A percentile compares a stretch with the other conserved stretches of the same genome.
Evolutionary conservation across 1,140 invertebrate species (phyloP).

Genomic region (Pogonomyrmex barbatus): DNA sequence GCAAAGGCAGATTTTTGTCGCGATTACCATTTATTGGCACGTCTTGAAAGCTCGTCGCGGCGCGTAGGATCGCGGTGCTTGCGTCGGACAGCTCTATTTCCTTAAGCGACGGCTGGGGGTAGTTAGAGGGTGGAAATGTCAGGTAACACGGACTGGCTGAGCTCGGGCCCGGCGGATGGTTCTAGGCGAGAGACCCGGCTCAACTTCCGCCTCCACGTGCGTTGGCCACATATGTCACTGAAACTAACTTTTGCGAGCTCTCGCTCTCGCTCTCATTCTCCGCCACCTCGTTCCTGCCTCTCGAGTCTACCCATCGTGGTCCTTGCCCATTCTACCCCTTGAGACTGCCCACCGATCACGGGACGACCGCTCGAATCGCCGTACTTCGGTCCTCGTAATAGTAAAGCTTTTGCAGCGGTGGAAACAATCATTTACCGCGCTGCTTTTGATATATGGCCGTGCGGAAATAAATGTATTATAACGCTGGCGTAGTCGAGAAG

Average conservation of each 20-base stretch:
- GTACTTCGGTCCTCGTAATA: slow-evolving; percentile 19
- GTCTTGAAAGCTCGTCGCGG: slow-evolving; percentile 68
- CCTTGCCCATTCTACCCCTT: slow-evolving; percentile 32
- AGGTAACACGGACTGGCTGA: slow-evolving; percentile 43
- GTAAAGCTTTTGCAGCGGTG: slow-evolving; percentile 35
- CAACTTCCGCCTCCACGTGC: slow-evolving; percentile 72
- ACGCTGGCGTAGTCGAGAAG: not conserved
- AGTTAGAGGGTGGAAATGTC: slow-evolving; percentile 75
- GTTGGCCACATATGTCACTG: slow-evolving; percentile 75
- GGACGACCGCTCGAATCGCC: slow-evolving; percentile 59
- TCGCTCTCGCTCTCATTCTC: slow-evolving; percentile 46
- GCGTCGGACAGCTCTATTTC: slow-evolving; percentile 79
- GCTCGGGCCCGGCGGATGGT: slow-evolving; percentile 37
- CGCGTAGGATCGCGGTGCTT: slow-evolving; percentile 60
- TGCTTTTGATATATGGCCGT: slow-evolving; percentile 34
- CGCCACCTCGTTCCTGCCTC: slow-evolving; percentile 1
- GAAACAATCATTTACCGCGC: slow-evolving; percentile 58
- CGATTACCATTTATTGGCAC: slow-evolving; percentile 78
- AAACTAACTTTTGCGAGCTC: slow-evolving; percentile 73
- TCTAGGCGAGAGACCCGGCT: slow-evolving; percentile 48
- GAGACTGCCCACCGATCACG: slow-evolving; percentile 65
- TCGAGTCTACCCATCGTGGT: not conserved
- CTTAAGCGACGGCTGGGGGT: slow-evolving; percentile 74
- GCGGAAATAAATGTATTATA: slow-evolving; percentile 42
- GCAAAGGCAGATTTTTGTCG: slow-evolving; percentile 53